phyloP scores from a whole-genome alignment of 1,140 invertebrate genomes.

The Musca vetustissima region DNA sequence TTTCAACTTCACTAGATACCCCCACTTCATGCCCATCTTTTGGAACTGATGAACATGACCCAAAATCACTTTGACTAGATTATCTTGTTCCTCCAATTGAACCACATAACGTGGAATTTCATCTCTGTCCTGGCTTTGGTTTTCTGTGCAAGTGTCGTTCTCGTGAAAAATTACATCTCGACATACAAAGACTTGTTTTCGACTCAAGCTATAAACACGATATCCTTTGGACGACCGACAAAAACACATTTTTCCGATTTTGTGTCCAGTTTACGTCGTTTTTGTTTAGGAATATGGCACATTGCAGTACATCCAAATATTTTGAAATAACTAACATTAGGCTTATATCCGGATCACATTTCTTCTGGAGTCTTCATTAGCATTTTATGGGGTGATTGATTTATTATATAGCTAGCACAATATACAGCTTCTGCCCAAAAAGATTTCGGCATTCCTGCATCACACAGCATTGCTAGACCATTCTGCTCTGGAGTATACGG shows the following conservation, averaged over 20 bases:
- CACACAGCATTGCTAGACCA: no score
- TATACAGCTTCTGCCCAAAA: no score
- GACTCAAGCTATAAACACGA: neutral
- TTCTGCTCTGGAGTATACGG: no score
- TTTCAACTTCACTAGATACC: no score
- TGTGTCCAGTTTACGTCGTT: slow-evolving; percentile 38
- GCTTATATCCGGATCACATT: slow-evolving; percentile 48
- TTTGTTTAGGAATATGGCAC: slow-evolving; percentile 46
- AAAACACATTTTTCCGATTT: slow-evolving; percentile 33
- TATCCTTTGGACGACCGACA: slow-evolving; percentile 3
- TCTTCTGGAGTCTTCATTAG: slow-evolving; percentile 28
- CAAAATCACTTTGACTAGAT: no score
- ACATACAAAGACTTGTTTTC: neutral
- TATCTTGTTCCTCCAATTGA: no score
- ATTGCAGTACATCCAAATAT: slow-evolving; percentile 26
- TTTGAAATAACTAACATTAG: slow-evolving; percentile 34
- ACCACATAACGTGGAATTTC: no score
- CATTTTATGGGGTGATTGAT: neutral
- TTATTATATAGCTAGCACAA: no score
- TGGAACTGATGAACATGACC: no score
- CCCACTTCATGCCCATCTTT: no score
- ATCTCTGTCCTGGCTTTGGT: slow-evolving; percentile 41
- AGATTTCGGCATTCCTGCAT: no score
- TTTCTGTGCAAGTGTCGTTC: slow-evolving; percentile 28
- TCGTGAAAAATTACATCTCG: slow-evolving; percentile 25